Percentiles rank a stretch among this genome's conserved stretches.
These are phyloP conservation scores for Dendroctonus ponderosae DNA, from an alignment of 1,140 invertebrate genomes.

Conservation along the genomic window DNA sequence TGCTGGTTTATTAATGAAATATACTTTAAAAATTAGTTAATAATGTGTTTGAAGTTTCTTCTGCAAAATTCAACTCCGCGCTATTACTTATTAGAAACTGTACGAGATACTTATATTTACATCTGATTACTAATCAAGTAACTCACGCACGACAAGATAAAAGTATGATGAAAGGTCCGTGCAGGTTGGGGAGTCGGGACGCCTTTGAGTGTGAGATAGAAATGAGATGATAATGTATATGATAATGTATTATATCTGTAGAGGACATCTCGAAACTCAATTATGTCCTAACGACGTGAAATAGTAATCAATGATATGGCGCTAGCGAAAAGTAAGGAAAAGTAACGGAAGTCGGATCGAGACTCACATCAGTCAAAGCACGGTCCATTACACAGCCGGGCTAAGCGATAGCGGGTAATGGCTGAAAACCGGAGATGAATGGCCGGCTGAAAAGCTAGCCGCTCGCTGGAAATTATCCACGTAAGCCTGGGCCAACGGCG, in stretches of 20 bases:
- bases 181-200: no score
- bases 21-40: no score
- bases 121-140: no score
- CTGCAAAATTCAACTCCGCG: no score
- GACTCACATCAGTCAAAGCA: slow-evolving; percentile 45
- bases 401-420: slow-evolving; percentile 48
- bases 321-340: slow-evolving; percentile 15
- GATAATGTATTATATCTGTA: background rate
- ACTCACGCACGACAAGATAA: no score
- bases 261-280: background rate
- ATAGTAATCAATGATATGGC: slow-evolving; percentile 16
- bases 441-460: slow-evolving; percentile 45
- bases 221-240: background rate
- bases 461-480: slow-evolving; percentile 40
- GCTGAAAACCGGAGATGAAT: slow-evolving; percentile 47
- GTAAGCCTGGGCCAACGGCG: slow-evolving; percentile 28
- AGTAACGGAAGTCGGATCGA: slow-evolving; percentile 29
- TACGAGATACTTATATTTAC: no score
- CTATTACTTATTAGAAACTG: no score
- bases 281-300: slow-evolving; percentile 5
- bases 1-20: no score
- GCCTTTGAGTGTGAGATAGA: background rate
- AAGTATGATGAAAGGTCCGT: no score
- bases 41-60: no score
- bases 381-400: slow-evolving; percentile 45